Conservation (phyloP, 2,113 vertebrate species). For the Glareola pratincola region DNA sequence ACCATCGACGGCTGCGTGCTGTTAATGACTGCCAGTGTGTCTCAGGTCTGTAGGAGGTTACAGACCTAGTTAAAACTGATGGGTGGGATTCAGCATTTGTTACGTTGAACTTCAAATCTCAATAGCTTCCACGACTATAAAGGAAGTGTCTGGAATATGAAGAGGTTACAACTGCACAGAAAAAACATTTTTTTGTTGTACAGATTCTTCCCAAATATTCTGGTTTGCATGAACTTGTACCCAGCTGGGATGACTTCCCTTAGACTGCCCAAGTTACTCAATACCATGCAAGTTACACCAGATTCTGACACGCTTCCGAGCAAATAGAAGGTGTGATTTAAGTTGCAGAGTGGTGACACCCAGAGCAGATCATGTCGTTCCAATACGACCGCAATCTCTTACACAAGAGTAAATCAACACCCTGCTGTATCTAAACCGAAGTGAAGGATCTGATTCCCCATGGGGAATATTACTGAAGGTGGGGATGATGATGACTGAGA, state of each 20-base stretch:
- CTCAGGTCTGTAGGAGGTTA: neutral
- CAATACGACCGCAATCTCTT: fast-evolving
- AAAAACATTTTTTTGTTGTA: neutral
- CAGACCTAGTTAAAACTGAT: neutral
- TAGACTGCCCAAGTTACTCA: neutral
- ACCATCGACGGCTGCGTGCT: neutral
- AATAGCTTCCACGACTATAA: neutral
- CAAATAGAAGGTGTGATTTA: neutral
- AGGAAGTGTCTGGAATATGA: neutral
- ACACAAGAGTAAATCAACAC: neutral
- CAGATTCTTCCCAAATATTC: neutral
- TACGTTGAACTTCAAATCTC: neutral
- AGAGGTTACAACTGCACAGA: neutral
- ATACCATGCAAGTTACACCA: too few relatives aligned
- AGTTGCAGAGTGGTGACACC: neutral
- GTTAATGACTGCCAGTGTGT: neutral
- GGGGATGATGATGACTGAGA: neutral
- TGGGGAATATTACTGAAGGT: neutral
- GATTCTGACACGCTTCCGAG: neutral
- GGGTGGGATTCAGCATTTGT: neutral
- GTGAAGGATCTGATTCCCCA: neutral
- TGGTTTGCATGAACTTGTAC: neutral
- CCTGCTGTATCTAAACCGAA: neutral
- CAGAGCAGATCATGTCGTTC: neutral
- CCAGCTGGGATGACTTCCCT: neutral